Percentiles rank a stretch among this genome's conserved stretches.
Conservation (phyloP, 2,888 invertebrate species). For the Achlya flavicornis region DNA sequence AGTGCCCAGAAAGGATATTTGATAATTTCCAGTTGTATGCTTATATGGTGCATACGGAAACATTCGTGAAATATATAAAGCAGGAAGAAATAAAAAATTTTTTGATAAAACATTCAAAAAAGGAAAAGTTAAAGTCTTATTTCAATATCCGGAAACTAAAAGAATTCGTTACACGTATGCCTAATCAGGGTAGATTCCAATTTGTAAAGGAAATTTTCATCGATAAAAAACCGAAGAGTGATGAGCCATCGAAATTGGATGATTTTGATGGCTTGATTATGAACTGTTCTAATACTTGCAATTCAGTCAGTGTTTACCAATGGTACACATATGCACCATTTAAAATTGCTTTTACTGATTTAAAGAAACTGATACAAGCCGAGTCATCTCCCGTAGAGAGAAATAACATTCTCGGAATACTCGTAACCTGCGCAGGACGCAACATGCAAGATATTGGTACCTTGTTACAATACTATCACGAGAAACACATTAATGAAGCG, state of each 20-base stretch:
- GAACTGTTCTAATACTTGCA: neutral
- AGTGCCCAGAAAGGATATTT: slow-evolving; percentile 48
- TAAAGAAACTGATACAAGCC: slow-evolving; percentile 43
- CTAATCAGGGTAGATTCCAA: slow-evolving; percentile 51
- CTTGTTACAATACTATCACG: slow-evolving; percentile 51
- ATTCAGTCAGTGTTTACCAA: slow-evolving; percentile 30
- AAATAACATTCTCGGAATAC: slow-evolving; percentile 45
- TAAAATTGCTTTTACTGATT: slow-evolving; percentile 52
- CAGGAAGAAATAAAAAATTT: slow-evolving; percentile 53
- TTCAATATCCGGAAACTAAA: slow-evolving; percentile 42
- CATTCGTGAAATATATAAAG: slow-evolving; percentile 58
- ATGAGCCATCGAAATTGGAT: slow-evolving; percentile 17
- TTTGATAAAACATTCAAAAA: slow-evolving; percentile 37
- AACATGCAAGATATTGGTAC: slow-evolving; percentile 45
- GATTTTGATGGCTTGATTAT: neutral
- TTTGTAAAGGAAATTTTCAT: slow-evolving; percentile 59
- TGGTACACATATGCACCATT: slow-evolving; percentile 66
- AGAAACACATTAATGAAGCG: slow-evolving; percentile 53
- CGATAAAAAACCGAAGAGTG: slow-evolving; percentile 38
- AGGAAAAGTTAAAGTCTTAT: slow-evolving; percentile 28
- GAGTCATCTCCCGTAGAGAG: slow-evolving; percentile 39
- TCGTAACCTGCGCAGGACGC: slow-evolving; percentile 45
- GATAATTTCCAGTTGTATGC: slow-evolving; percentile 53
- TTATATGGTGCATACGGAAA: slow-evolving; percentile 46
- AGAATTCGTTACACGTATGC: slow-evolving; percentile 52